These are phyloP conservation scores for Conus ventricosus DNA, from an alignment of 1,140 invertebrate species.

Conservation along the genomic window DNA sequence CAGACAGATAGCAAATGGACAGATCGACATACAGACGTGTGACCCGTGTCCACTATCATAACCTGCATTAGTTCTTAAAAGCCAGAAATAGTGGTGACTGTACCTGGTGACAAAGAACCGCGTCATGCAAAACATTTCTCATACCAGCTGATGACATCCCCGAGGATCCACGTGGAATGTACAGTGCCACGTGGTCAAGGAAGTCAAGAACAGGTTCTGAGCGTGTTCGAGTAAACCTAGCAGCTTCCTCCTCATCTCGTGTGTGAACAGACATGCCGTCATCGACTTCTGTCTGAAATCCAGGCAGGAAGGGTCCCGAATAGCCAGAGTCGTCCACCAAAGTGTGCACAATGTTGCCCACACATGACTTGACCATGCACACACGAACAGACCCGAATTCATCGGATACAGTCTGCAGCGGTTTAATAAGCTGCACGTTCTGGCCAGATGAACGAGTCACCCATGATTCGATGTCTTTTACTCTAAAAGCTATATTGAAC, in stretches of 20 bases:
- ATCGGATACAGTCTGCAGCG: constrained; percentile 61
- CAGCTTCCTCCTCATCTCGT: neutral
- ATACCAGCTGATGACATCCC: constrained; percentile 70
- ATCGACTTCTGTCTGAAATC: constrained; percentile 58
- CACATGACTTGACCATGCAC: constrained; percentile 75
- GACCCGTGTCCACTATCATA: too few species aligned
- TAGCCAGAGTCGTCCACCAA: constrained; percentile 74
- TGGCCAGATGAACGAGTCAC: constrained; percentile 57
- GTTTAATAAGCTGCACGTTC: constrained; percentile 63
- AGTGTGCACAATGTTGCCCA: constrained; percentile 77
- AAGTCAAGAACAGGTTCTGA: constrained; percentile 51
- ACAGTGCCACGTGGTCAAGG: constrained; percentile 76
- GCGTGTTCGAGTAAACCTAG: neutral
- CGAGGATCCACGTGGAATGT: constrained; percentile 71
- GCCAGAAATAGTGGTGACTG: too few species aligned
- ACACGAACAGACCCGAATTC: constrained; percentile 67
- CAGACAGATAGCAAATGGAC: too few species aligned
- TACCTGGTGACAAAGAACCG: too few species aligned
- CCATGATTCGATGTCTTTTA: constrained; percentile 70
- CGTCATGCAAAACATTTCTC: too few species aligned
- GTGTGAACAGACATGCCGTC: neutral
- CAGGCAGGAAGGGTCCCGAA: constrained; percentile 74
- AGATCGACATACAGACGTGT: too few species aligned
- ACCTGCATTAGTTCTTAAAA: constrained; percentile 56
- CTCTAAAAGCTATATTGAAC: constrained; percentile 76